Conservation (phyloP, 1,140 invertebrate species). For the Vanessa atalanta region DNA sequence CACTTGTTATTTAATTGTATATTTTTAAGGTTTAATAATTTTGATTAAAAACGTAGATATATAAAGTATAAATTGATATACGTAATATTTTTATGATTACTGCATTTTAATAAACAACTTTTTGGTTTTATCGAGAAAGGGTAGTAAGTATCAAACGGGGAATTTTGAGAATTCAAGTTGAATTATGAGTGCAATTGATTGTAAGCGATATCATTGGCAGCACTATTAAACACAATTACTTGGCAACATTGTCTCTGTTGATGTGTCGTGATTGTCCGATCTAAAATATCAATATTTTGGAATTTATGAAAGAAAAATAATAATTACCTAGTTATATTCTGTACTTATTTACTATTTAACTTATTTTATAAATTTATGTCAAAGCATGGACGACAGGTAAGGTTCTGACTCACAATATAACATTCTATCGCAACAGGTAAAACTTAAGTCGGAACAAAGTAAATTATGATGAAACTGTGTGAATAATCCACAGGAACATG, state of each 20-base stretch:
- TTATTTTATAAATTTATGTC: constrained; percentile 59
- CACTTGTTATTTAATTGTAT: no score
- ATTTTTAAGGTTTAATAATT: no score
- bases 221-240: background rate
- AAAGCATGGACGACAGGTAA: constrained; percentile 71
- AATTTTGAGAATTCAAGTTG: no score
- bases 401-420: constrained; percentile 51
- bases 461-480: constrained; percentile 67
- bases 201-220: background rate
- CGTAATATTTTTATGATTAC: no score
- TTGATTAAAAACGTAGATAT: no score
- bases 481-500: constrained; percentile 74
- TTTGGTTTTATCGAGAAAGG: no score
- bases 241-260: constrained; percentile 43
- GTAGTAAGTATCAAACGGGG: no score
- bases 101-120: no score
- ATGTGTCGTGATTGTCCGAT: constrained; percentile 79
- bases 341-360: constrained; percentile 58
- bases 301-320: constrained; percentile 74
- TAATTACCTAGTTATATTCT: constrained; percentile 56
- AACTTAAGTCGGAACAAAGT: constrained; percentile 70
- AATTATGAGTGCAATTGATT: no score
- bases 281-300: constrained; percentile 78
- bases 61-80: no score
- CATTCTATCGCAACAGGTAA: constrained; percentile 64